Evolutionary conservation across 2,113 vertebrate species (phyloP).

Genomic region (Ploceus nigricollis): DNA sequence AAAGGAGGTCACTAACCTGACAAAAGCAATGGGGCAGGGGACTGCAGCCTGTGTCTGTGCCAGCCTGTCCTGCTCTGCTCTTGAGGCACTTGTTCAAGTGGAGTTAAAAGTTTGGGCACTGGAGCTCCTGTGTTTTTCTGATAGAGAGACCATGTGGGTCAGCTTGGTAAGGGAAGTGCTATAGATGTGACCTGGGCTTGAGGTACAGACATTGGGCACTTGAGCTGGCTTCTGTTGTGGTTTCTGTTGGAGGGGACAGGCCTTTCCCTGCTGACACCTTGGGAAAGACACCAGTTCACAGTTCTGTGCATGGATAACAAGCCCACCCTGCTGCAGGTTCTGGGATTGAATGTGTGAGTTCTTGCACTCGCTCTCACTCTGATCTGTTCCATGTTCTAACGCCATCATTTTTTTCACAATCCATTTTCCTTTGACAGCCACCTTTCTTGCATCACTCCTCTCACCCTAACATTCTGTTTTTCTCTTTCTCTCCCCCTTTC

Average conservation of each 20-base stretch:
- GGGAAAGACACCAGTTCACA: not conserved
- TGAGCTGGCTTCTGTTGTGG: not conserved
- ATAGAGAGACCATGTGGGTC: accelerated
- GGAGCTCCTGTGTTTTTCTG: not conserved
- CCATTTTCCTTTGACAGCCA: conserved; percentile 41
- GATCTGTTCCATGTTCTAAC: conserved; percentile 3
- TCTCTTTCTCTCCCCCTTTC: conserved; percentile 28
- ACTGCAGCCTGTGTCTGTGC: not conserved
- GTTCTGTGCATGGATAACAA: not conserved
- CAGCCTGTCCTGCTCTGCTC: not conserved
- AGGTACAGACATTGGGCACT: not conserved
- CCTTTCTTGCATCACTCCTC: conserved; percentile 1
- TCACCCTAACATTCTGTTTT: conserved; percentile 30
- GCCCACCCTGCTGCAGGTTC: not conserved
- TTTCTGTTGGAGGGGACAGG: not conserved
- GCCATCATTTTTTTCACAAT: not conserved
- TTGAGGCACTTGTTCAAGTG: not conserved
- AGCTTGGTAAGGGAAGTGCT: not conserved
- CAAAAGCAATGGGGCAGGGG: not conserved
- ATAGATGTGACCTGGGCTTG: not conserved
- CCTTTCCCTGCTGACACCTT: not conserved
- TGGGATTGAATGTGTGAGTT: not conserved
- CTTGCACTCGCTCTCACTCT: not conserved
- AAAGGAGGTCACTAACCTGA: not conserved
- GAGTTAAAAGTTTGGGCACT: not conserved